Evolutionary conservation across 2,113 vertebrate genomes (phyloP), one percentile per base, ranked within the genome.

Genomic region (Eulemur macaco): DNA sequence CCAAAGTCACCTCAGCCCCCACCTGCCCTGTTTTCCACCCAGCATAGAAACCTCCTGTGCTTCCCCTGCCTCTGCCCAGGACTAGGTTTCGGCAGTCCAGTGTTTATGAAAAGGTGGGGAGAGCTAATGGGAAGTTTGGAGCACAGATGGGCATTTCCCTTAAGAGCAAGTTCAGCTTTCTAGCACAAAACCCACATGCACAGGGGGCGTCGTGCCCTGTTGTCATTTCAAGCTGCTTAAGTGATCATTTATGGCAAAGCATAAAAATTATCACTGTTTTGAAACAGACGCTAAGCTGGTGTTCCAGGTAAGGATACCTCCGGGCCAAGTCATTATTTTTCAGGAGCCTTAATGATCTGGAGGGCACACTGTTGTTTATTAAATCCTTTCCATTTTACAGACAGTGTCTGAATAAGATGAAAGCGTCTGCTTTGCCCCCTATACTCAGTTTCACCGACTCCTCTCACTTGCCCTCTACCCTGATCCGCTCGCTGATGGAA

Each of bases 201-300:
- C 42, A 13, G 58, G 25, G 34, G 64, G 3, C 34, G 63, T 9
- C 9, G 3, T 69, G 63, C 39, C 76, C 92, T 73, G 15, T 42
- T 87, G 71, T 92, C 73, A 68, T 96, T 89, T 92, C 85, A 92
- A 78, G 91, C 58, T 96, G 42, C 66, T 96, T 96, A 97, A 97
- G 94, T 94, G 97, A 94, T 96, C 94, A 92, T 93, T 97, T 97
- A 97, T 56, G 31, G 86, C 66, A 86, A 50, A 31, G 31, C 86
- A 96, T 96, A 96, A 98, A 96, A 98, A 97, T 97, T 73, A 95
- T 86, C 93, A 91, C 94, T 96, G 94, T 94, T 97, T 97, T 87
- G 96, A 95, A 97, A 98, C 39, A 85, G 81, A 85, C 66, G 82
- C 47, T 85, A 88, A 95, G 68, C 47, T 97, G 77, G 47, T 69